Percentiles rank a stretch among this genome's conserved stretches.
phyloP scores from a whole-genome alignment of 2,888 invertebrate species.

The Thera britannica region DNA sequence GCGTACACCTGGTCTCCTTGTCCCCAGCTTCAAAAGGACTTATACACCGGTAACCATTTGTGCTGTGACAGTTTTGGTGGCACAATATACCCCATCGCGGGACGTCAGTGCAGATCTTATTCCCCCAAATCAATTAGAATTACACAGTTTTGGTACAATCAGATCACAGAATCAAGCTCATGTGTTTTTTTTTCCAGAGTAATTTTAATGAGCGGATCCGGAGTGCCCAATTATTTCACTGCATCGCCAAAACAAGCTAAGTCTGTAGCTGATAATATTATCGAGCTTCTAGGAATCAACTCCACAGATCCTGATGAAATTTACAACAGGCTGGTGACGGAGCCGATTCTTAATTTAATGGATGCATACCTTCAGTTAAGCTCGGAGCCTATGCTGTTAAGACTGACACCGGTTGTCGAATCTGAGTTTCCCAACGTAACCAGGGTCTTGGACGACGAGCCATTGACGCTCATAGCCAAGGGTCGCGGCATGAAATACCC shows the following conservation, averaged over 20 bases:
- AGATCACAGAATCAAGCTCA: background rate
- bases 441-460: background rate
- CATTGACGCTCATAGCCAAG: background rate
- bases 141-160: too few species aligned
- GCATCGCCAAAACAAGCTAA: background rate
- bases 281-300: background rate
- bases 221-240: background rate
- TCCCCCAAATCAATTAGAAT: too few species aligned
- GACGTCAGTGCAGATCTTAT: too few species aligned
- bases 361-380: background rate
- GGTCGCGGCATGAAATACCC: background rate
- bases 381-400: background rate
- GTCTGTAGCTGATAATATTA: background rate
- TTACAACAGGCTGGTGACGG: background rate
- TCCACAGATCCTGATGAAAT: background rate
- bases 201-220: background rate
- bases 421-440: background rate
- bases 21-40: background rate
- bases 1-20: conserved; percentile 55
- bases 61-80: background rate
- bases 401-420: background rate
- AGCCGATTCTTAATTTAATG: background rate
- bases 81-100: too few species aligned
- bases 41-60: background rate
- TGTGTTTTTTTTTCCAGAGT: background rate